These are phyloP conservation scores for Listronotus oregonensis DNA, from an alignment of 1,140 invertebrate genomes.

Conservation along the genomic window DNA sequence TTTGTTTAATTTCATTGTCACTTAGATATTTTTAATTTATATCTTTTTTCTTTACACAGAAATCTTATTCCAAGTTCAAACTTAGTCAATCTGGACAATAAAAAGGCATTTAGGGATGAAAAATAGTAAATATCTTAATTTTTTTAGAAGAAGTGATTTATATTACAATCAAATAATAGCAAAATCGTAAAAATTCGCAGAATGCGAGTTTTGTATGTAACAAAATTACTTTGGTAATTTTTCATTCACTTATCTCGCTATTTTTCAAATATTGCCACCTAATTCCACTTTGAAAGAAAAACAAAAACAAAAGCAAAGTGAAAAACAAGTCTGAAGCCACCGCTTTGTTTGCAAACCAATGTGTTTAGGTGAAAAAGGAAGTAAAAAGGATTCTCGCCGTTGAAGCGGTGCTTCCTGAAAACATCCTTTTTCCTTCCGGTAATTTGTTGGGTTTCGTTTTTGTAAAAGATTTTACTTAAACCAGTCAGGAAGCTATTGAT, in stretches of 20 bases:
- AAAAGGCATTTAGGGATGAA: no score
- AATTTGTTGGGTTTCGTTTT: slow-evolving; percentile 35
- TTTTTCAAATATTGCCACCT: slow-evolving; percentile 3
- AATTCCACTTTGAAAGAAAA: slow-evolving; percentile 12
- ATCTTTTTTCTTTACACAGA: no score
- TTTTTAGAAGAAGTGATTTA: no score
- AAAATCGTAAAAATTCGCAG: no score
- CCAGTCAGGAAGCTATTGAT: slow-evolving; percentile 35
- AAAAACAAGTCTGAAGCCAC: slow-evolving; percentile 13
- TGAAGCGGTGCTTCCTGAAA: slow-evolving; percentile 34
- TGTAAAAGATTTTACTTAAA: slow-evolving; percentile 35
- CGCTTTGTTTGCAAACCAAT: slow-evolving; percentile 32
- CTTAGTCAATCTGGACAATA: no score
- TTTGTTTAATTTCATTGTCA: no score
- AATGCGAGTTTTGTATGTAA: no score
- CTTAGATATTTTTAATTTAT: no score
- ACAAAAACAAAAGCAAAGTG: slow-evolving; percentile 7
- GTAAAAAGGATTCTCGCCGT: slow-evolving; percentile 35
- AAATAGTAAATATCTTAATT: no score
- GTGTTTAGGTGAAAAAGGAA: slow-evolving; percentile 29
- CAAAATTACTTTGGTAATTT: slow-evolving; percentile 4
- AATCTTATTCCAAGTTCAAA: no score
- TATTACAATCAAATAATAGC: no score
- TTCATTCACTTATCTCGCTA: slow-evolving; percentile 18
- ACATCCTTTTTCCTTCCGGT: slow-evolving; percentile 36